phyloP scores from a whole-genome alignment of 2,888 invertebrate genomes.

The Caenorhabditis becei region DNA sequence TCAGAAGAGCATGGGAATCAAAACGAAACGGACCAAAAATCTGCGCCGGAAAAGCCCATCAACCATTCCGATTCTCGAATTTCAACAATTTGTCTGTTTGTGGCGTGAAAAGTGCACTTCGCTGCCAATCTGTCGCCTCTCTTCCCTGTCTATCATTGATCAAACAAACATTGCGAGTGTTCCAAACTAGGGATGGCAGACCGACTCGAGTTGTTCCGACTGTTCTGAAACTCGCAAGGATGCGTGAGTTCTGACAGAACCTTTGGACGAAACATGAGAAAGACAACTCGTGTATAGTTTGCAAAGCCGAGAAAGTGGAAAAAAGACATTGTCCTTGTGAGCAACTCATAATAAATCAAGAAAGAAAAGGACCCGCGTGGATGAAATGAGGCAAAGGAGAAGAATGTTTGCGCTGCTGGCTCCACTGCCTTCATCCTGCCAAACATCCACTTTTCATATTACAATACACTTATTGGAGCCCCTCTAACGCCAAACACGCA shows the following conservation, averaged over 20 bases:
- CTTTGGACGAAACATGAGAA: neutral
- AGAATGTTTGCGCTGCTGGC: constrained; percentile 40
- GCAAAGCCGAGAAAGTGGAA: constrained; percentile 13
- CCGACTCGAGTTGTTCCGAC: neutral
- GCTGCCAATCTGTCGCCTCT: neutral
- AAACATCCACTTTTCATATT: constrained; percentile 43
- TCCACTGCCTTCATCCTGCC: constrained; percentile 18
- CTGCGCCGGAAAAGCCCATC: constrained; percentile 40
- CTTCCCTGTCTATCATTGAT: neutral
- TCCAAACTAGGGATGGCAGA: too few species aligned
- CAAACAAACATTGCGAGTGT: neutral
- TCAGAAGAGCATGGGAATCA: constrained; percentile 43
- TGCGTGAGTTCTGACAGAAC: neutral
- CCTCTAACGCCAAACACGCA: constrained; percentile 35
- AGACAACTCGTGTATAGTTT: constrained; percentile 32
- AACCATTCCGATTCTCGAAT: constrained; percentile 35
- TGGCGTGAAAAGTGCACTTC: constrained; percentile 18
- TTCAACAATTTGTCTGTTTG: constrained; percentile 38
- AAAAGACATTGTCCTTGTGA: constrained; percentile 33
- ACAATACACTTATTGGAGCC: constrained; percentile 44
- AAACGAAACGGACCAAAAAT: constrained; percentile 28
- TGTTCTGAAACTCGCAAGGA: neutral
- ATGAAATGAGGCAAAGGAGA: constrained; percentile 49
- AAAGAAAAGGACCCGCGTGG: constrained; percentile 47
- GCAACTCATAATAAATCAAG: constrained; percentile 60